Evolutionary conservation across 2,888 invertebrate genomes (phyloP).

Genomic region (Catocala fraxini): DNA sequence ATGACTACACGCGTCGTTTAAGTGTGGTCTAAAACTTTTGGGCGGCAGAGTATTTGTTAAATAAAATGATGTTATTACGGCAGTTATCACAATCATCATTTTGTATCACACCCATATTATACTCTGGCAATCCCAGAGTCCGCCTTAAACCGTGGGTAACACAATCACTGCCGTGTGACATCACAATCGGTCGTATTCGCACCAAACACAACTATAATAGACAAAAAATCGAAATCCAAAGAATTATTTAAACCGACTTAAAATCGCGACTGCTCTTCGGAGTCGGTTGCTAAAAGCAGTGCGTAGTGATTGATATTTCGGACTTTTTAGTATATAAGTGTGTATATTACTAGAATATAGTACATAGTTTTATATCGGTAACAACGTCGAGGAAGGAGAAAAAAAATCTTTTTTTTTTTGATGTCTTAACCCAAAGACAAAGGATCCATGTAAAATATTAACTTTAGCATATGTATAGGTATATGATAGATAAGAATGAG

Average conservation of each 20-base stretch:
- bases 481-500: conserved; percentile 69
- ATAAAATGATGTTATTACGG: conserved; percentile 2
- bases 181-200: conserved; percentile 24
- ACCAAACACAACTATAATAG: conserved; percentile 22
- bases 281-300: conserved; percentile 57
- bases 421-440: conserved; percentile 54
- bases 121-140: conserved; percentile 32
- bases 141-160: conserved; percentile 38
- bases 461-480: conserved; percentile 64
- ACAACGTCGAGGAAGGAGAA: conserved; percentile 38
- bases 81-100: conserved; percentile 18
- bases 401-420: conserved; percentile 36
- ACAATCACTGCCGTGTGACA: conserved; percentile 20
- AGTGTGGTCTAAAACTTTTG: no score
- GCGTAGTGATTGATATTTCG: conserved; percentile 71
- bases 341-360: conserved; percentile 74
- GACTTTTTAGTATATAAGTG: conserved; percentile 69
- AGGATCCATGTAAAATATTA: conserved; percentile 78
- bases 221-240: conserved; percentile 47
- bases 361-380: conserved; percentile 68
- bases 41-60: no score
- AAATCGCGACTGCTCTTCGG: conserved; percentile 11
- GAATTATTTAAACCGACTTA: conserved; percentile 45
- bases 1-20: no score
- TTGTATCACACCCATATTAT: conserved; percentile 29